Conservation (phyloP, 2,797 vertebrate genomes). For the Myotis planiceps region DNA sequence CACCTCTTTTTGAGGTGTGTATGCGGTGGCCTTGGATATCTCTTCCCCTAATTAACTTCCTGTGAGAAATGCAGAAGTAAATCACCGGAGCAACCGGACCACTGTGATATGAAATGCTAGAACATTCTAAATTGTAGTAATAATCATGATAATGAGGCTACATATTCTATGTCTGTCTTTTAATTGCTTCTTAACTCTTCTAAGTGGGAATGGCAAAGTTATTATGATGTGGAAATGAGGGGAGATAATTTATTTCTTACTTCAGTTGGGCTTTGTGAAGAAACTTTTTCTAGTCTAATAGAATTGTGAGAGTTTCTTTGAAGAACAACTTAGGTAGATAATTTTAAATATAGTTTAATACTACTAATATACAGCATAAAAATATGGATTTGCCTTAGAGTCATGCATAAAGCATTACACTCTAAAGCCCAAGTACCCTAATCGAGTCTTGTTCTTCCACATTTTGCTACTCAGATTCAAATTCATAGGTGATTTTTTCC, state of each 20-base stretch:
- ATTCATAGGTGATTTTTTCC: not conserved
- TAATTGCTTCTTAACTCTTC: conserved; percentile 70
- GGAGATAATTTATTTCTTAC: conserved; percentile 54
- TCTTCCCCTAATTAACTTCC: conserved; percentile 64
- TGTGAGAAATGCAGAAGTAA: conserved; percentile 28
- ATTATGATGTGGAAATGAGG: conserved; percentile 30
- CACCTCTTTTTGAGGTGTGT: not conserved
- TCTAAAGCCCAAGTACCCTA: not conserved
- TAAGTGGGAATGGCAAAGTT: conserved; percentile 39
- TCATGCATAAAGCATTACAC: not conserved
- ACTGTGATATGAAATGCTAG: conserved; percentile 22
- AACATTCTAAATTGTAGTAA: conserved; percentile 69
- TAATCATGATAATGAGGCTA: conserved; percentile 59
- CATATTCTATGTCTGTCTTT: conserved; percentile 60
- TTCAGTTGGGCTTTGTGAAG: conserved; percentile 35
- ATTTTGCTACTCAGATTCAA: not conserved
- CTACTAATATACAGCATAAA: not conserved
- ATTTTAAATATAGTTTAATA: conserved; percentile 54
- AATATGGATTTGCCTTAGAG: not conserved
- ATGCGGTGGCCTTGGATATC: not conserved
- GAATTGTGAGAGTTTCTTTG: conserved; percentile 27
- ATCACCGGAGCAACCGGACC: conserved; percentile 57
- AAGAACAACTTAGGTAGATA: not conserved
- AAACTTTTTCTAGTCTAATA: not conserved
- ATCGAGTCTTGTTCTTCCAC: not conserved